Evolutionary conservation across 2,888 invertebrate genomes (phyloP), one percentile per base, ranked within the genome.

Genomic region (Mylabris sibirica): DNA sequence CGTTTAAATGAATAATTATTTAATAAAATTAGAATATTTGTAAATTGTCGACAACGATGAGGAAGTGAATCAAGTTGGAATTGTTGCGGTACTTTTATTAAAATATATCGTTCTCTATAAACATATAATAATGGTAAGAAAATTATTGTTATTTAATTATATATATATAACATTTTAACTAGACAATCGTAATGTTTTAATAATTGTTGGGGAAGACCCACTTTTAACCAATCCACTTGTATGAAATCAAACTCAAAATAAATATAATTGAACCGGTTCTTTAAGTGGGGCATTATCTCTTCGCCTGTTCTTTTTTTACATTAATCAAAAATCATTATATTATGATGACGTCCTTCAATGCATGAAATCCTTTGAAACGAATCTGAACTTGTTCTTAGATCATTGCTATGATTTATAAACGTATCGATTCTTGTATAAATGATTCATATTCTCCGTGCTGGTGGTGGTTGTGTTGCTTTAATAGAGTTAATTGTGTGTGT

Each of bases 51-150:
- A 30, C 30, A 30, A 49, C n/a, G n/a, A 44, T 9, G 0, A 49
- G 49, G 49, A 49, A 49, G 49, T 49, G 20, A 49, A 9, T 49
- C 20, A 20, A 49, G 5, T 11, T 49, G 20, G 49, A 49, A 49
- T 20, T 20, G 49, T 49, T 49, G 49, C 49, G 49, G 49, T 49
- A 49, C 49, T 49, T 49, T 49, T 49, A 20, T 49, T 49, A 49
- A 17, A n/a, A 5, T 17, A 11, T 38, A 20, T 20, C 9, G 2
- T 20, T 44, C 49, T 20, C 11, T 9, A 49, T 20, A 30, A 6
- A 30, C 4, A 30, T 30, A 30, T 30, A 30, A 8, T 6, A 8
- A 30, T 49, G 49, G 49, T 49, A 49, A 49, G 49, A n/a, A n/a
- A n/a, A 2, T 20, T 3, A 49, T 20, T 20, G 20, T 49, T 49